These are phyloP conservation scores for Miichthys miiuy DNA, from an alignment of 2,797 vertebrate genomes.

Conservation along the genomic window DNA sequence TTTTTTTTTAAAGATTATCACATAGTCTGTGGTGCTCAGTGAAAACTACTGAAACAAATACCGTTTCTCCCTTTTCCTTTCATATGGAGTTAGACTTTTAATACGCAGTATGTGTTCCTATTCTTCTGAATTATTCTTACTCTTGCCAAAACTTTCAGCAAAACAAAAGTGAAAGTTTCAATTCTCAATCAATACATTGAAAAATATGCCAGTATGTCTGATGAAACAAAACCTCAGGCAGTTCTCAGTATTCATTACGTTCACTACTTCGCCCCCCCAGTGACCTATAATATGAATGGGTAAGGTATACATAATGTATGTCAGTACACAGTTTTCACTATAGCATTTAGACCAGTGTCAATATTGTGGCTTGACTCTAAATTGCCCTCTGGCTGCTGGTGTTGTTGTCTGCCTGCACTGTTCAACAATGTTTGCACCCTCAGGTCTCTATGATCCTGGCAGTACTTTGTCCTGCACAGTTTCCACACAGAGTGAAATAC, in stretches of 20 bases:
- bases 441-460: neutral
- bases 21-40: neutral
- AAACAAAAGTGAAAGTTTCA: neutral
- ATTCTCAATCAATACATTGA: neutral
- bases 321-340: constrained; percentile 8
- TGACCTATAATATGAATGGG: constrained; percentile 26
- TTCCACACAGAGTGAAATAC: neutral
- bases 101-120: neutral
- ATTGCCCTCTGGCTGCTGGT: constrained; percentile 4
- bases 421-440: constrained; percentile 3
- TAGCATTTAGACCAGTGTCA: constrained; percentile 19
- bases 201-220: neutral
- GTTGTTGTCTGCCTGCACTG: neutral
- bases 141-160: neutral
- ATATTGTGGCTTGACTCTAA: constrained; percentile 14
- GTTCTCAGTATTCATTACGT: neutral
- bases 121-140: neutral
- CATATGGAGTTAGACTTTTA: neutral
- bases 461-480: neutral
- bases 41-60: neutral
- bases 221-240: neutral
- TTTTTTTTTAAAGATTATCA: neutral
- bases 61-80: no score
- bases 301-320: constrained; percentile 44
- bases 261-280: neutral